Base-by-base conservation (phyloP, 2,888 invertebrate genomes). In the Pandemis cinnamomeana region DNA sequence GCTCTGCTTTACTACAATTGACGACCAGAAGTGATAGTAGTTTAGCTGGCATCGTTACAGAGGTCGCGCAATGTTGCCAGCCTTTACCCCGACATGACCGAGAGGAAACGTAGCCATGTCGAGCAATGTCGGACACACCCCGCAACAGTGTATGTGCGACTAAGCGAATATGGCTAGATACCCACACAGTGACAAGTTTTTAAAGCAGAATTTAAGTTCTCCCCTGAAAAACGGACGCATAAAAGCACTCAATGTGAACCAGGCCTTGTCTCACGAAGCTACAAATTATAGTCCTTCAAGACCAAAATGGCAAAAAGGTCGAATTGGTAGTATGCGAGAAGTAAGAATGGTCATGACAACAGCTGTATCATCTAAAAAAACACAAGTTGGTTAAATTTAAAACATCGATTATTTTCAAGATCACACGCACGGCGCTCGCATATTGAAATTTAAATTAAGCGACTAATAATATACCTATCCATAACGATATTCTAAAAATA, bases 251-350 rank as follows among this genome's bases (percentile, higher is more conserved):
- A 27, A 11, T 58, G 58, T 27, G 27, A 27, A 58, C 10, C 10
- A 27, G 8, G 10, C 58, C 27, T 58, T 58, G 27, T 20, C 27
- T 27, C 58, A 27, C 58, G 27, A 58, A 27, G 11, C 27, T 58
- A 58, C 58, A 58, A 58, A 58, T 58, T 58, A 58, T 58, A 58
- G 58, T 27, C 58, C 58, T 58, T 58, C 58, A 27, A 58, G 58
- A 58, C 27, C 27, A 58, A 58, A 27, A 58, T 58, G 27, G 58
- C 20, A 58, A 58, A 58, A 58, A 58, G 58, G 58, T 58, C 27
- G 20, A 58, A 58, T 58, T 27, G 58, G 58, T 58, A 58, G 11
- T 27, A 27, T 27, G 27, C 11, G 27, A 11, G 27, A 11, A 58
- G 27, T 58, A 27, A 11, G 58, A 27, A 20, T 58, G 11, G 58